Percentiles rank a stretch among this genome's conserved stretches.
Conservation (phyloP, 2,113 vertebrate species). For the Patagioenas fasciata region DNA sequence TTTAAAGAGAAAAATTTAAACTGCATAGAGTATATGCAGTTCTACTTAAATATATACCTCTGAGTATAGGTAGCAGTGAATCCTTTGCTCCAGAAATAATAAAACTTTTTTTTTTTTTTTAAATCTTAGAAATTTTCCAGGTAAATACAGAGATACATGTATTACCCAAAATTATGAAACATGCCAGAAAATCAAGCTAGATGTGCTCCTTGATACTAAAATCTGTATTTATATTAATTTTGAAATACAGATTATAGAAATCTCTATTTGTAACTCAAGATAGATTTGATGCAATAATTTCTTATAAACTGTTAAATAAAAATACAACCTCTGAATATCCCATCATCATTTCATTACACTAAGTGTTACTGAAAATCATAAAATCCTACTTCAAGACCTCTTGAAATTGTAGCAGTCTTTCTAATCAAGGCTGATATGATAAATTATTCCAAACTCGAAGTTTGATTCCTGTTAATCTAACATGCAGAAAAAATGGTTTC, state of each 20-base stretch:
- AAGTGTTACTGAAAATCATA: background rate
- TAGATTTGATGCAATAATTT: background rate
- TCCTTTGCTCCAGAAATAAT: background rate
- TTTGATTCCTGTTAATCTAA: background rate
- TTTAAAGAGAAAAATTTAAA: background rate
- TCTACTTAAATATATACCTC: background rate
- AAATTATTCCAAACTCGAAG: background rate
- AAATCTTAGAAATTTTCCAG: background rate
- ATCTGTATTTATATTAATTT: background rate
- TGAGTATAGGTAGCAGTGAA: background rate
- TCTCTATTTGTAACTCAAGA: background rate
- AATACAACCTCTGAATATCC: background rate
- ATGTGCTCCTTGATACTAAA: background rate
- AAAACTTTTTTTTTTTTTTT: background rate
- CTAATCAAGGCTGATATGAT: background rate
- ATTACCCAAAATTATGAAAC: background rate
- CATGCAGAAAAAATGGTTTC: background rate
- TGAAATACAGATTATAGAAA: background rate
- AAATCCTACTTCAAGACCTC: background rate
- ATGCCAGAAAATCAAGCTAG: background rate
- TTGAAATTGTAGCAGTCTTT: background rate
- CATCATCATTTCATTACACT: background rate
- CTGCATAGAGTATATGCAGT: background rate
- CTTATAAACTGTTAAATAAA: background rate
- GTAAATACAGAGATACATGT: background rate